These are phyloP conservation scores for Leucoraja ocellata DNA, from an alignment of 2,797 vertebrate genomes.

Conservation along the genomic window DNA sequence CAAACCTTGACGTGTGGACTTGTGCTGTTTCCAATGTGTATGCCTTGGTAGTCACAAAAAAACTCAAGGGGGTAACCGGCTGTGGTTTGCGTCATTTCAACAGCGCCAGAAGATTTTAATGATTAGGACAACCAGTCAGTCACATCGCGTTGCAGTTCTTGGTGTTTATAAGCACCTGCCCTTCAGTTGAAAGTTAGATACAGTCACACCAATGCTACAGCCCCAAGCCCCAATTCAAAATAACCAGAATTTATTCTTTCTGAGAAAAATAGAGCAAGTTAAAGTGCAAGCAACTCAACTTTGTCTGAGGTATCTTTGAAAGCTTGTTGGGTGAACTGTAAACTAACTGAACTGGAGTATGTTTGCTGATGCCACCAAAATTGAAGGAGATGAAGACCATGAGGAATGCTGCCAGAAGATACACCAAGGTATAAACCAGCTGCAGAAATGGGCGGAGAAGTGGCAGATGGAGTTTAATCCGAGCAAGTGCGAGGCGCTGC, in stretches of 20 bases:
- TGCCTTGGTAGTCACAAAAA: not conserved
- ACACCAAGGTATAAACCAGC: too few species aligned
- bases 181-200: not conserved
- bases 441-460: too few species aligned
- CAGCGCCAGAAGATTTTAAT: not conserved
- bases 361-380: too few species aligned
- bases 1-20: not conserved
- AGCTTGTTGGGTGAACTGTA: not conserved
- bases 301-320: not conserved
- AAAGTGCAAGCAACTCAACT: not conserved
- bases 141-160: not conserved
- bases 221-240: not conserved
- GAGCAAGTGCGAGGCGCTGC: too few species aligned
- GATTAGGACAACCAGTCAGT: not conserved
- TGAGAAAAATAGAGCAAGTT: not conserved
- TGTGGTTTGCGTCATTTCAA: not conserved
- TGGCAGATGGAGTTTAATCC: too few species aligned
- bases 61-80: not conserved
- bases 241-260: not conserved
- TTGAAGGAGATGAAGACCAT: too few species aligned
- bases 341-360: not conserved
- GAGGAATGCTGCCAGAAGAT: too few species aligned
- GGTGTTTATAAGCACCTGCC: not conserved
- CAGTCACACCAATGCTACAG: not conserved
- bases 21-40: not conserved